Evolutionary conservation across 2,113 vertebrate species (phyloP).

Genomic region (Tachycineta bicolor): DNA sequence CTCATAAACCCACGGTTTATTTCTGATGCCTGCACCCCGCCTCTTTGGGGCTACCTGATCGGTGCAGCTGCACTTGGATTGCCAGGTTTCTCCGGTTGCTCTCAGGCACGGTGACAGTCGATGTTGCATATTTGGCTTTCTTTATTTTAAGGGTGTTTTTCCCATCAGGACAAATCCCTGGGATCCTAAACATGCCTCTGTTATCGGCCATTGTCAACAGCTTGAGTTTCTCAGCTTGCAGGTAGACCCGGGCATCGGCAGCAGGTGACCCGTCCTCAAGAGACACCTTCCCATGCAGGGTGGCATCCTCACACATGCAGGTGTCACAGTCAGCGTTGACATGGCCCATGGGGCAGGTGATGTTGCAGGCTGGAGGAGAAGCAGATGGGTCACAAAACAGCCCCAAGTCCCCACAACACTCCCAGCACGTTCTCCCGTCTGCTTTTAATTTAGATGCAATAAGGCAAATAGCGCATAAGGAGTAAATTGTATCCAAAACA

Average conservation of each 20-base stretch:
- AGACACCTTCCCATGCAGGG: conserved; percentile 84
- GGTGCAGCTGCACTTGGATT: conserved; percentile 82
- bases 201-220: conserved; percentile 83
- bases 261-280: conserved; percentile 84
- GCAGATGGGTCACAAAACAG: not conserved
- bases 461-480: not conserved
- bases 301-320: conserved; percentile 89
- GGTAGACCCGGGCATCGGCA: conserved; percentile 79
- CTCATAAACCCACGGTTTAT: not conserved
- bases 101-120: conserved; percentile 68
- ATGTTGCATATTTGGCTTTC: conserved; percentile 81
- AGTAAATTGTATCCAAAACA: conserved; percentile 7
- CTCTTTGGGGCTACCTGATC: conserved; percentile 80
- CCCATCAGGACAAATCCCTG: conserved; percentile 89
- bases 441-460: conserved; percentile 35
- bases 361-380: conserved; percentile 78
- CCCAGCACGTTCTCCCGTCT: rapidly evolving
- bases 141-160: conserved; percentile 83
- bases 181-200: conserved; percentile 86
- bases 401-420: not conserved
- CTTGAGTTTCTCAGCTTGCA: conserved; percentile 73
- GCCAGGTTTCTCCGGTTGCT: conserved; percentile 76
- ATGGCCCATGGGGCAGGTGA: conserved; percentile 85
- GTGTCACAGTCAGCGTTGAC: conserved; percentile 86
- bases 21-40: not conserved